These are phyloP conservation scores for Pseudochaenichthys georgianus DNA, from an alignment of 2,797 vertebrate species.

Conservation along the genomic window DNA sequence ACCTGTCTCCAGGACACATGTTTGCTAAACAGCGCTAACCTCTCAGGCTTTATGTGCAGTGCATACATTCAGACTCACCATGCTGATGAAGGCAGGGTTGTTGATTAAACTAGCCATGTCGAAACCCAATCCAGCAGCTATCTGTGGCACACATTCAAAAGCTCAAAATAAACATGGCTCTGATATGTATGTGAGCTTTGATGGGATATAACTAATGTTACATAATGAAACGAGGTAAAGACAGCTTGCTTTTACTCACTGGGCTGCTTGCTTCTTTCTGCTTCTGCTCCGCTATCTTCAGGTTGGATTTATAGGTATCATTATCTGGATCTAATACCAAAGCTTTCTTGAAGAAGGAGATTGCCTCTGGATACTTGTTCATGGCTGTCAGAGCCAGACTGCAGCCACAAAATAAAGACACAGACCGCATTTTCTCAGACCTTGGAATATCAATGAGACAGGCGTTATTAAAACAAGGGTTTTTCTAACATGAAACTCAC, in stretches of 20 bases:
- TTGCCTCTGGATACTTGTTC: conserved; percentile 95
- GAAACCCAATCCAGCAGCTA: conserved; percentile 93
- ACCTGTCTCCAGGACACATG: conserved; percentile 8
- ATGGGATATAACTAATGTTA: background rate
- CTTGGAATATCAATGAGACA: background rate
- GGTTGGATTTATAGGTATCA: conserved; percentile 96
- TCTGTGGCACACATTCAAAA: conserved; percentile 81
- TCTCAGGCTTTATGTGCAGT: background rate
- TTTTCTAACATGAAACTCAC: conserved; percentile 79
- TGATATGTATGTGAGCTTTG: background rate
- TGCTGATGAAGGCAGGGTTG: conserved; percentile 98
- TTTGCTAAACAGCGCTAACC: conserved; percentile 9
- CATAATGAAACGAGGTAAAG: background rate
- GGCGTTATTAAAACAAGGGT: too few relatives aligned
- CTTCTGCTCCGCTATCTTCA: conserved; percentile 98
- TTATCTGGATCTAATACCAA: conserved; percentile 96
- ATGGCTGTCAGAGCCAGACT: conserved; percentile 95
- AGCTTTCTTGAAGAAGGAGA: conserved; percentile 96
- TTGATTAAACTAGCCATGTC: conserved; percentile 99
- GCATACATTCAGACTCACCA: conserved; percentile 84
- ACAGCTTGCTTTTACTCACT: conserved; percentile 83
- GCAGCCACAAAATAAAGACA: conserved; percentile 24
- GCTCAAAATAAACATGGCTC: background rate
- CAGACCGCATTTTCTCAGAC: background rate
- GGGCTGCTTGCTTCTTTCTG: conserved; percentile 93